phyloP scores from a whole-genome alignment of 2,113 vertebrate species.

The Phaethon lepturus region DNA sequence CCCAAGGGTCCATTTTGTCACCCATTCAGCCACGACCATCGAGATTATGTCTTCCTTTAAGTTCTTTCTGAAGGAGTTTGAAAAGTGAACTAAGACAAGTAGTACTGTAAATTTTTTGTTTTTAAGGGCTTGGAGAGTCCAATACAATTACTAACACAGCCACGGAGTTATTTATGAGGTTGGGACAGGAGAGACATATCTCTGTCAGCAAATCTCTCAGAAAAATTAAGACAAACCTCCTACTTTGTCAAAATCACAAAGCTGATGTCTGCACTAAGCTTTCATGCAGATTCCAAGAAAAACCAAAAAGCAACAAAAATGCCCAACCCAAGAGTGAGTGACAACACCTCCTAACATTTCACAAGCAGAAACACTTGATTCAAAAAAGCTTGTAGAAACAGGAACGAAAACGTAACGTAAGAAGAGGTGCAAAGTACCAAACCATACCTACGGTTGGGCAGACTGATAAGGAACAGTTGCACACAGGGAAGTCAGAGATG shows the following conservation, averaged over 20 bases:
- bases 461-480: neutral
- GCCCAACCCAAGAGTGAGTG: neutral
- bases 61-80: neutral
- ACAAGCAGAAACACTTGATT: neutral
- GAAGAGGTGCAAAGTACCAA: neutral
- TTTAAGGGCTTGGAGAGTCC: neutral
- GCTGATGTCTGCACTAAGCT: neutral
- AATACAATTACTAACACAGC: neutral
- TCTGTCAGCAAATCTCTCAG: neutral
- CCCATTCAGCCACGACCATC: fast-evolving
- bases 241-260: neutral
- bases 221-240: neutral
- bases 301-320: neutral
- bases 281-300: neutral
- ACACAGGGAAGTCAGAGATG: neutral
- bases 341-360: neutral
- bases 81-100: neutral
- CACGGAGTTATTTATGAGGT: neutral
- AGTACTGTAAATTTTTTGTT: neutral
- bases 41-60: neutral
- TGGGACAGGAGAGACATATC: neutral
- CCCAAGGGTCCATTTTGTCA: neutral
- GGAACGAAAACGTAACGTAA: neutral
- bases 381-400: conserved; percentile 4
- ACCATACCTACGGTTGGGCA: neutral